These are phyloP conservation scores for Toxonevra muliebris DNA, from an alignment of 2,888 invertebrate species.

Conservation along the genomic window DNA sequence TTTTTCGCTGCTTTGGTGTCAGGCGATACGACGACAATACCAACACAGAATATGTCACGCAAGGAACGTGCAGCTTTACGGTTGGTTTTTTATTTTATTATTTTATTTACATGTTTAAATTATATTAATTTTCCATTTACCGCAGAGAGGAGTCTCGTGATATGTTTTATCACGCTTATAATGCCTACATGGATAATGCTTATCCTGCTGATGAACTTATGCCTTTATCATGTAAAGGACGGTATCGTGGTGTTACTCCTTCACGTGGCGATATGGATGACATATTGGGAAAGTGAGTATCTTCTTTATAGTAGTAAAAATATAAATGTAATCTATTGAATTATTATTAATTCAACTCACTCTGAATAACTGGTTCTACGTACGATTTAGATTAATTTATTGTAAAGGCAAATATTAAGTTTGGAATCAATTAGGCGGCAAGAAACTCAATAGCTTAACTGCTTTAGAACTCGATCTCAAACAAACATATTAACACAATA, in stretches of 20 bases:
- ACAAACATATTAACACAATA: too few relatives aligned
- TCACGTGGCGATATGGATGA: conserved; percentile 97
- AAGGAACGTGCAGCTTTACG: conserved; percentile 73
- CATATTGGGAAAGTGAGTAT: conserved; percentile 91
- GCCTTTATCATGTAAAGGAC: conserved; percentile 94
- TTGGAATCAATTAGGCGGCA: too few relatives aligned
- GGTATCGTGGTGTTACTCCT: conserved; percentile 89
- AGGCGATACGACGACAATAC: conserved; percentile 52
- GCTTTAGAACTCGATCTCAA: too few relatives aligned
- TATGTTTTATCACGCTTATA: conserved; percentile 97
- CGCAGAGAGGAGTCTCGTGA: conserved; percentile 86
- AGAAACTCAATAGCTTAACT: too few relatives aligned
- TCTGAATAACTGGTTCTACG: too few relatives aligned
- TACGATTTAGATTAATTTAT: too few relatives aligned
- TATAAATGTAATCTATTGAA: too few relatives aligned
- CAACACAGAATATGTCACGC: conserved; percentile 70
- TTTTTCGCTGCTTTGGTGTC: conserved; percentile 41
- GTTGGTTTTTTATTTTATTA: conserved; percentile 64
- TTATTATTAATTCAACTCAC: too few relatives aligned
- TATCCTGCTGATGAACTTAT: conserved; percentile 98
- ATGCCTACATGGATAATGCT: conserved; percentile 96
- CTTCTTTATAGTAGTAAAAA: background rate
- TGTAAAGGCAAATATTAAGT: too few relatives aligned
- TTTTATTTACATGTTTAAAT: background rate
- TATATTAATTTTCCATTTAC: background rate